Evolutionary conservation across 2,888 invertebrate genomes (phyloP).

Genomic region (Orthosia gothica): DNA sequence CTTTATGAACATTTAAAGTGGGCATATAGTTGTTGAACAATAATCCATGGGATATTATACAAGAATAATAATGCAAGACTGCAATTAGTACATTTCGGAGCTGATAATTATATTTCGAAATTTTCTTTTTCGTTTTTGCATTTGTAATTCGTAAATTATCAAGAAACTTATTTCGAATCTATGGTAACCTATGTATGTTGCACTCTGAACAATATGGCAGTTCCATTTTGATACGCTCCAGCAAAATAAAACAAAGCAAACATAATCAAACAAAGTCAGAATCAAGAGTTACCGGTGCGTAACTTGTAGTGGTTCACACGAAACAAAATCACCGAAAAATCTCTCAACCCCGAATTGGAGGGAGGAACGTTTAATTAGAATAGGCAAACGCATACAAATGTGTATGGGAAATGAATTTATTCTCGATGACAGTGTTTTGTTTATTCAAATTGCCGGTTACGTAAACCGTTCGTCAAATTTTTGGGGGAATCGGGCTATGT

Average conservation of each 20-base stretch:
- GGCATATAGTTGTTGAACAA: constrained; percentile 26
- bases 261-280: constrained; percentile 76
- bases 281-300: constrained; percentile 77
- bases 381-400: constrained; percentile 83
- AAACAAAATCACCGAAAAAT: constrained; percentile 84
- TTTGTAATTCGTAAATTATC: constrained; percentile 13
- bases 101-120: background rate
- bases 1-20: constrained; percentile 49
- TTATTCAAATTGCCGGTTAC: constrained; percentile 49
- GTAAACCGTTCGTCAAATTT: constrained; percentile 46
- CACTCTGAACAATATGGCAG: constrained; percentile 46
- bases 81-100: constrained; percentile 14
- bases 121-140: constrained; percentile 2
- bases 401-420: constrained; percentile 87
- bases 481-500: constrained; percentile 5
- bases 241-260: constrained; percentile 67
- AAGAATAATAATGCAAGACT: constrained; percentile 5
- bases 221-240: constrained; percentile 57
- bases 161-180: constrained; percentile 15
- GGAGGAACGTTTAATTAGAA: constrained; percentile 86
- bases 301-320: constrained; percentile 86
- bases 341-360: constrained; percentile 76
- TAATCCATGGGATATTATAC: constrained; percentile 27
- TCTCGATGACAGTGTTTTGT: constrained; percentile 67
- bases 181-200: constrained; percentile 7